phyloP scores from a whole-genome alignment of 1,140 invertebrate genomes.

The Tachypleus tridentatus region DNA sequence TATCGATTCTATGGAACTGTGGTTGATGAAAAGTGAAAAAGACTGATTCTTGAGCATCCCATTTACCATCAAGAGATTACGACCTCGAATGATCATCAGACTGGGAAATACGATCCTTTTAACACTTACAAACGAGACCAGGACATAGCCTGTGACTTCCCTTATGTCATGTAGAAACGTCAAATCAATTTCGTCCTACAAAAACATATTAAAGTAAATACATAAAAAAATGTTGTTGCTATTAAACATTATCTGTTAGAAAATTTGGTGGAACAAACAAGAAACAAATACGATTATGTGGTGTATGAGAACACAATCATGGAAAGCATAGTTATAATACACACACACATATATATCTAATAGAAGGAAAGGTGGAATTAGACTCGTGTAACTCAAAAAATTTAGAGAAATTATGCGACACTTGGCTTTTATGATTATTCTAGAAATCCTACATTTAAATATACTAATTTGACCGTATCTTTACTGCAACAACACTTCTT shows the following conservation, averaged over 20 bases:
- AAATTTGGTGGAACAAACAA: slow-evolving; percentile 14
- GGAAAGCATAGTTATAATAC: too few species aligned
- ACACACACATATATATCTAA: not conserved
- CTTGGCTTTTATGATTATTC: too few species aligned
- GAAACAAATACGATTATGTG: not conserved
- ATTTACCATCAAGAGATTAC: slow-evolving; percentile 76
- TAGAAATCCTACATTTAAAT: too few species aligned
- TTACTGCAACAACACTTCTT: too few species aligned
- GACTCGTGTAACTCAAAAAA: too few species aligned
- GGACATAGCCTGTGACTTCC: slow-evolving; percentile 89
- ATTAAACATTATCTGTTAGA: slow-evolving; percentile 5
- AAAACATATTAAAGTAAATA: not conserved
- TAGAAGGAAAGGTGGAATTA: too few species aligned
- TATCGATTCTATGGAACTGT: slow-evolving; percentile 74
- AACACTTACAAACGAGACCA: slow-evolving; percentile 87
- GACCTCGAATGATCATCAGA: slow-evolving; percentile 87
- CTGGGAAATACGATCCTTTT: slow-evolving; percentile 69
- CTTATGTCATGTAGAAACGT: slow-evolving; percentile 88
- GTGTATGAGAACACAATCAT: too few species aligned
- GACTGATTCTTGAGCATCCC: slow-evolving; percentile 58
- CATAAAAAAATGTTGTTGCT: slow-evolving; percentile 1
- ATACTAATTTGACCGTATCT: too few species aligned
- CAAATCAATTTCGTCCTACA: slow-evolving; percentile 65
- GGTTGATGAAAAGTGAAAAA: slow-evolving; percentile 65
- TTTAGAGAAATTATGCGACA: too few species aligned